phyloP scores from a whole-genome alignment of 2,888 invertebrate species.

The Physocephala rufipes region DNA sequence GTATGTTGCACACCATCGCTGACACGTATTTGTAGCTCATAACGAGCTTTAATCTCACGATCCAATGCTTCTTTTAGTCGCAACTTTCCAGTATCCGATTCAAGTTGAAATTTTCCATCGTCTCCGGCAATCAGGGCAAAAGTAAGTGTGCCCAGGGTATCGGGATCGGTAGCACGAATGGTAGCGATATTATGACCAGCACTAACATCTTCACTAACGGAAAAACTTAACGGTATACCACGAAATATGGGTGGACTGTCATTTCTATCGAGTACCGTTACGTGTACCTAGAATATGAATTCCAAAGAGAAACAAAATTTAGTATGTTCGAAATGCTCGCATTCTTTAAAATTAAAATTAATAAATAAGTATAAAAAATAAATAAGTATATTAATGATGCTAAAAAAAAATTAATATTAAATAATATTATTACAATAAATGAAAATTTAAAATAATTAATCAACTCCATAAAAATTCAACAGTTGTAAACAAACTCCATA shows the following conservation, averaged over 20 bases:
- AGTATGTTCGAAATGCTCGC: too few relatives aligned
- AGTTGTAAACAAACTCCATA: too few relatives aligned
- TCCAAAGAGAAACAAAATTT: too few relatives aligned
- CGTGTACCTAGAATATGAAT: conserved; percentile 79
- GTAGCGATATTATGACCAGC: conserved; percentile 82
- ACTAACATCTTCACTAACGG: conserved; percentile 86
- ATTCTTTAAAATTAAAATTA: too few relatives aligned
- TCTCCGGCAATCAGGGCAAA: conserved; percentile 77
- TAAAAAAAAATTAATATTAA: too few relatives aligned
- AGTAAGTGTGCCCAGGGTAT: conserved; percentile 80
- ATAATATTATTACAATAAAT: too few relatives aligned
- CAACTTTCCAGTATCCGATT: conserved; percentile 76
- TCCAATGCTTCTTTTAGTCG: conserved; percentile 82
- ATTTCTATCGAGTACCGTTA: conserved; percentile 88
- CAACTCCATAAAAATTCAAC: too few relatives aligned
- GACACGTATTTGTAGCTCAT: conserved; percentile 82
- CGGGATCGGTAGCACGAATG: conserved; percentile 84
- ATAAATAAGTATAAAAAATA: too few relatives aligned
- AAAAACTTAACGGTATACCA: conserved; percentile 76
- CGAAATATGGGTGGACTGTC: conserved; percentile 93
- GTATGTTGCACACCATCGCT: conserved; percentile 89
- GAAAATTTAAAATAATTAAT: too few relatives aligned
- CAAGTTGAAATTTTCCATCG: conserved; percentile 76
- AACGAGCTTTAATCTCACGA: conserved; percentile 81
- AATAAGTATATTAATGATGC: too few relatives aligned